Percentiles rank a stretch among this genome's conserved stretches.
phyloP scores from a whole-genome alignment of 2,797 vertebrate genomes.

The Phrynocephalus forsythii region DNA sequence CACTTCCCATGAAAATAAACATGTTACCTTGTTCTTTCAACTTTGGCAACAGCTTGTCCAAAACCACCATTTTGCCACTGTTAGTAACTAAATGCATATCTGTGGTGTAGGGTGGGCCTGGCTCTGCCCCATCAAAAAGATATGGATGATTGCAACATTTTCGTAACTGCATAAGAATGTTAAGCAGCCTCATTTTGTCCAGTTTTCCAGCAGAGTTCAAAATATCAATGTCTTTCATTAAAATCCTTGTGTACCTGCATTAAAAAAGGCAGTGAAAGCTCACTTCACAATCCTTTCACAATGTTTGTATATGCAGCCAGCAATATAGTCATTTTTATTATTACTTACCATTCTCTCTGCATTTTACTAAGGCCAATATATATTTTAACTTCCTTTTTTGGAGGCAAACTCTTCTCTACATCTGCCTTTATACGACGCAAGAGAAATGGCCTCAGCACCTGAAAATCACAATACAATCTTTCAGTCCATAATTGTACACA shows the following conservation, averaged over 20 bases:
- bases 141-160: conserved; percentile 99
- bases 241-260: conserved; percentile 94
- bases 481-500: background rate
- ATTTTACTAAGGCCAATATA: conserved; percentile 99
- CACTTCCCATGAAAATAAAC: background rate
- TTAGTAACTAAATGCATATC: conserved; percentile 97
- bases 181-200: conserved; percentile 97
- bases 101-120: conserved; percentile 96
- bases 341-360: conserved; percentile 95
- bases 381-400: conserved; percentile 98
- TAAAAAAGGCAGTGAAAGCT: background rate
- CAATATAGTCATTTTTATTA: background rate
- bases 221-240: conserved; percentile 99
- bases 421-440: conserved; percentile 98
- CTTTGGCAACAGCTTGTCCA: conserved; percentile 95
- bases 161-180: conserved; percentile 96
- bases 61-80: conserved; percentile 96
- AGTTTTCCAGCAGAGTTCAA: conserved; percentile 97
- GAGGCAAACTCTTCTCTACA: conserved; percentile 96
- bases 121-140: conserved; percentile 96
- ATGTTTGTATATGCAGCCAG: background rate
- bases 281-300: background rate
- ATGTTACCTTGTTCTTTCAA: conserved; percentile 90
- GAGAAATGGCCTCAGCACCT: conserved; percentile 96
- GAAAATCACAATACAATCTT: background rate